Evolutionary conservation across 2,797 vertebrate genomes (phyloP), one percentile per base, ranked within the genome.

Genomic region (Yasuhikotakia modesta): DNA sequence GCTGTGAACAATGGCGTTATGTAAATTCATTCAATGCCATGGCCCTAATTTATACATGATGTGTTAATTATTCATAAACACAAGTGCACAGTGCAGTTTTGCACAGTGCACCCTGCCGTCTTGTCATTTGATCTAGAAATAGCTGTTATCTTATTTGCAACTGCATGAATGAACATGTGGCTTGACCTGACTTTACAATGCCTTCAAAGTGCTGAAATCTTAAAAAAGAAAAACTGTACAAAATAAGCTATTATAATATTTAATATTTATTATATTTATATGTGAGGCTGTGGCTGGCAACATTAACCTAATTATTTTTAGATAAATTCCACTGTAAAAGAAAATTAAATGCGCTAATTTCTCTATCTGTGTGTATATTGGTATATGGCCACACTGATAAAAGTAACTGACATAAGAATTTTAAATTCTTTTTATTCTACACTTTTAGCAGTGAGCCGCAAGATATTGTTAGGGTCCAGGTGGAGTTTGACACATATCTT

Each of bases 401-500:
- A 5, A 35, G 32, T 43, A 11, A 43, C 39, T 43, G 39, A 10
- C 35, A 43, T 48, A 73, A 22, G 24, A 48, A 17, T n/a, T 7
- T 43, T 46, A 21, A 10, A 61, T 11, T 10, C n/a, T n/a, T 10
- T 11, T 43, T 46, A 21, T 48, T 39, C 6, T 46, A 35, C 27
- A 22, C 70, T 72, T 14, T 69, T 65, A 85, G 71, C 82, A 85
- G 80, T 78, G 76, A 61, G 57, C 74, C 35, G 50, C 64, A 77
- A 66, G 73, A 66, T 71, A 78, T 78, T 86, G 73, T 78, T 82
- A 19, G 57, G 82, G 80, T 80, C 61, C 82, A 82, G 67, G 86
- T 80, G 84, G 84, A 85, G 66, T 82, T 85, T 88, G 83, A 88
- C 88, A 88, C 89, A 85, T 86, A 84, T 89, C 87, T 83, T 70